phyloP scores from a whole-genome alignment of 1,140 invertebrate genomes.

The Caerostris darwini region DNA sequence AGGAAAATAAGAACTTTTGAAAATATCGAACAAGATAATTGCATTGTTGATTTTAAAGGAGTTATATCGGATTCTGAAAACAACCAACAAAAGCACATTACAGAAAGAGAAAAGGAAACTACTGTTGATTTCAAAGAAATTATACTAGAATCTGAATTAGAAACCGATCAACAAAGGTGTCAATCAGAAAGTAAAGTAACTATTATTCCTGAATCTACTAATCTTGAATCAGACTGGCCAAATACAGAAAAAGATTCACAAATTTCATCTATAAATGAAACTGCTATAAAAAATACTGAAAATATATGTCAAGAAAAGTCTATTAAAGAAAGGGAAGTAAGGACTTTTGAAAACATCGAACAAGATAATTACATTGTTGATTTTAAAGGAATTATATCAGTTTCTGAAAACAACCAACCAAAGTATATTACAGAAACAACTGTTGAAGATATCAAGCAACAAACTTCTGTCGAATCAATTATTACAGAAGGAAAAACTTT shows the following conservation, averaged over 20 bases:
- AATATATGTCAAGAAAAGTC: neutral
- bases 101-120: neutral
- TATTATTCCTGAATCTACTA: neutral
- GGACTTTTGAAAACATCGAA: neutral
- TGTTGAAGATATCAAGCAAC: neutral
- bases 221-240: neutral
- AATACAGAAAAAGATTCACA: neutral
- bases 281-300: neutral
- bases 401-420: neutral
- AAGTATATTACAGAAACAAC: neutral
- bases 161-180: too few species aligned
- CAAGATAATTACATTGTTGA: conserved; percentile 2
- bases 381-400: conserved; percentile 18
- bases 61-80: neutral
- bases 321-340: neutral
- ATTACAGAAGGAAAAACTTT: neutral
- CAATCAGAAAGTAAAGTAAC: too few species aligned
- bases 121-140: neutral
- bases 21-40: neutral
- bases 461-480: neutral
- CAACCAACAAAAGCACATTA: neutral
- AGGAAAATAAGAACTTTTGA: neutral
- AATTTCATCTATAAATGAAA: neutral
- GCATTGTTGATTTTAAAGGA: conserved; percentile 43
- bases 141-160: neutral